phyloP scores from a whole-genome alignment of 2,888 invertebrate species.

The Tuta absoluta region DNA sequence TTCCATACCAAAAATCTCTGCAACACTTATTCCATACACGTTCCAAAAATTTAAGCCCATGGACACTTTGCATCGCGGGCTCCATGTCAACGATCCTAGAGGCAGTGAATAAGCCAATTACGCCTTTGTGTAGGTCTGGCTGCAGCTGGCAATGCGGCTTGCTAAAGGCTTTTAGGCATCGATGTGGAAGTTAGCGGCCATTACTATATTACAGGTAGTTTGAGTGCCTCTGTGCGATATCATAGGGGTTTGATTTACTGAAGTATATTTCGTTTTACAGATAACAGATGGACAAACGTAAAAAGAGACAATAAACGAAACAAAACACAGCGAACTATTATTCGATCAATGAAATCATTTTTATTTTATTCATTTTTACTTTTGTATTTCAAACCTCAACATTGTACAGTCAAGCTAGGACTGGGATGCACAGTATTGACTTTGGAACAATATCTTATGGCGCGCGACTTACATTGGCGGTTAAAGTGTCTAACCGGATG shows the following conservation, averaged over 20 bases:
- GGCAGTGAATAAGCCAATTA: conserved; percentile 18
- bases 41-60: neutral
- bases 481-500: no score
- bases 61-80: conserved; percentile 7
- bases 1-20: neutral
- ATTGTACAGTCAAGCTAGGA: no score
- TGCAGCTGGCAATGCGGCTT: neutral
- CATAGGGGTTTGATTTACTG: neutral
- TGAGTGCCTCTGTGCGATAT: neutral
- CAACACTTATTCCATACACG: conserved; percentile 3
- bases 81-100: neutral
- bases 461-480: no score
- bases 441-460: no score
- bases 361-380: no score
- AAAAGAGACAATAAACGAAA: no score
- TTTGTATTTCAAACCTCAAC: no score
- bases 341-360: no score
- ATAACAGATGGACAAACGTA: no score
- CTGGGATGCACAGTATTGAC: no score
- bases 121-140: conserved; percentile 6
- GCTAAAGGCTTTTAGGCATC: conserved; percentile 5
- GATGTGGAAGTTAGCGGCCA: conserved; percentile 3
- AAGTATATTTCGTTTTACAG: no score
- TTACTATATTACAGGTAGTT: neutral
- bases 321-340: no score